A percentile compares a stretch with the other conserved stretches of the same genome.
Evolutionary conservation across 2,113 vertebrate genomes (phyloP).

Genomic region (Pollachius pollachius): DNA sequence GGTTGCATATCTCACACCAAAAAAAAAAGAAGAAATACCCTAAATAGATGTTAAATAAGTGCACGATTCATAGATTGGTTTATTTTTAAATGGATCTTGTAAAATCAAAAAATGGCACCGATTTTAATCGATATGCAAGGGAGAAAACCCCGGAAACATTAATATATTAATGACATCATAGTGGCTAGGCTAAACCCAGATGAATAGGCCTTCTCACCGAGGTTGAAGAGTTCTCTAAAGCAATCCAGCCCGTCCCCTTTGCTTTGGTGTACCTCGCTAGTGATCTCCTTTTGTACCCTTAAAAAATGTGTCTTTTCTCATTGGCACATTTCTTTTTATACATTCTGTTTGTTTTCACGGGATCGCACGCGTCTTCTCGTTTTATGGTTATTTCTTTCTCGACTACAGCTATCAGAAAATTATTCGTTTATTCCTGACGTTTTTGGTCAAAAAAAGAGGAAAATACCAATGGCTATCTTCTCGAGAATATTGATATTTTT

Average conservation of each 20-base stretch:
- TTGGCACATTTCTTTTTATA: slow-evolving; percentile 5
- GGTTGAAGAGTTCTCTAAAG: background rate
- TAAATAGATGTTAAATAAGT: slow-evolving; percentile 5
- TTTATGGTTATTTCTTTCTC: slow-evolving; percentile 9
- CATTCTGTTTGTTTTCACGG: slow-evolving; percentile 24
- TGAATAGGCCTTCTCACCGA: background rate
- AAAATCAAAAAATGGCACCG: slow-evolving; percentile 35
- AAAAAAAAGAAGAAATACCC: slow-evolving; percentile 39
- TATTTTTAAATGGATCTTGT: slow-evolving; percentile 35
- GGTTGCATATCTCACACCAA: slow-evolving; percentile 66
- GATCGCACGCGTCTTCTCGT: slow-evolving; percentile 5
- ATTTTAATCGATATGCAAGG: slow-evolving; percentile 5
- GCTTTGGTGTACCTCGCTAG: slow-evolving; percentile 53
- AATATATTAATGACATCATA: slow-evolving; percentile 20
- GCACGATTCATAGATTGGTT: background rate
- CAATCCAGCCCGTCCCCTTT: slow-evolving; percentile 11
- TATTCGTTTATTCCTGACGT: background rate
- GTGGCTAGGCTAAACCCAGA: background rate
- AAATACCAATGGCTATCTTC: slow-evolving; percentile 2
- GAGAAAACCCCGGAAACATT: slow-evolving; percentile 5
- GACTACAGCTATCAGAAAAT: background rate
- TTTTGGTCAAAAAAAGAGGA: slow-evolving; percentile 29
- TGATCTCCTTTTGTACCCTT: slow-evolving; percentile 21
- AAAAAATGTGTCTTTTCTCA: slow-evolving; percentile 8
- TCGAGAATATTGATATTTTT: no score